Conservation (phyloP, 2,888 invertebrate genomes). For the Ceramica pisi region DNA sequence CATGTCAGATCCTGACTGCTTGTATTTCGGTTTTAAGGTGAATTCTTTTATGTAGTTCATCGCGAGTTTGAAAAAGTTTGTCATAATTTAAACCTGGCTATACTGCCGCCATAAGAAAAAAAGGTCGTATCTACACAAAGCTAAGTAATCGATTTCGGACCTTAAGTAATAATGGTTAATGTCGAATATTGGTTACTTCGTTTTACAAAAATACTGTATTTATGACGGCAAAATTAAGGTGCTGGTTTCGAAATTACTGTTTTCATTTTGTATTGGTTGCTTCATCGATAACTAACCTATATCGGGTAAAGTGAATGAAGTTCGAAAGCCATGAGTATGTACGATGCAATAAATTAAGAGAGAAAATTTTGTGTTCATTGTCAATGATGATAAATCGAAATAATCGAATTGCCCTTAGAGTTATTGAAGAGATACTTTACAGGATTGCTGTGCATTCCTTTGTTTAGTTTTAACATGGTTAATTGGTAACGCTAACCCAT, state of each 20-base stretch:
- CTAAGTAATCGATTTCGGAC: too few relatives aligned
- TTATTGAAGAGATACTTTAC: slow-evolving; percentile 13
- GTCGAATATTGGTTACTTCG: too few relatives aligned
- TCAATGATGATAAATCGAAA: slow-evolving; percentile 31
- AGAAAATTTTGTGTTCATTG: slow-evolving; percentile 45
- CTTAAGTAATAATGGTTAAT: too few relatives aligned
- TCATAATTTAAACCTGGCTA: too few relatives aligned
- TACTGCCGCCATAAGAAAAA: too few relatives aligned
- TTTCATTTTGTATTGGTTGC: neutral
- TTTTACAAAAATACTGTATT: too few relatives aligned
- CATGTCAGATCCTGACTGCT: too few relatives aligned
- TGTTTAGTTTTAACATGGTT: slow-evolving; percentile 1
- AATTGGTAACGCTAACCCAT: neutral
- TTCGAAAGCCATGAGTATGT: neutral
- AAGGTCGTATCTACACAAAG: too few relatives aligned
- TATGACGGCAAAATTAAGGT: too few relatives aligned
- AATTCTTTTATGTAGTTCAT: too few relatives aligned
- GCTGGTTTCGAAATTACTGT: neutral
- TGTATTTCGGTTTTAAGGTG: too few relatives aligned
- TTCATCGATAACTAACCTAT: slow-evolving; percentile 34
- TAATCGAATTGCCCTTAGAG: slow-evolving; percentile 35
- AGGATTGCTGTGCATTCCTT: slow-evolving; percentile 28
- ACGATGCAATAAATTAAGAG: slow-evolving; percentile 44
- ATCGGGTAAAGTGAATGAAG: slow-evolving; percentile 27
- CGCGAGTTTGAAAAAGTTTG: too few relatives aligned